Conservation (phyloP, 2,797 vertebrate genomes). For the Catostomus latipinnis region DNA sequence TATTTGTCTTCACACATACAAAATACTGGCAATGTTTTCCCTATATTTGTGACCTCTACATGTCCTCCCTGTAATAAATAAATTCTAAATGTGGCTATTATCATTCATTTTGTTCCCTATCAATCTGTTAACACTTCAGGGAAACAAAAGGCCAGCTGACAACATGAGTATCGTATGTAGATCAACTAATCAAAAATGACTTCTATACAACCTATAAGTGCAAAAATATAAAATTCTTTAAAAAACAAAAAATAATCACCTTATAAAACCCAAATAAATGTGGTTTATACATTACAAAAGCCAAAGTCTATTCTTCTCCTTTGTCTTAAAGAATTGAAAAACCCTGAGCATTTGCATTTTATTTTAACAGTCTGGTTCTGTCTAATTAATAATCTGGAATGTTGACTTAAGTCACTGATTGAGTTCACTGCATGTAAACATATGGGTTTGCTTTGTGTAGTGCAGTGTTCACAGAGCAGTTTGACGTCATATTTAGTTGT, state of each 20-base stretch:
- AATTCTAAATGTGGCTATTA: background rate
- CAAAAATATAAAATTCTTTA: constrained; percentile 38
- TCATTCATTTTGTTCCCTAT: too few species aligned
- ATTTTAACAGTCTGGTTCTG: background rate
- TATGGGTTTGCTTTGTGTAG: constrained; percentile 71
- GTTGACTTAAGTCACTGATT: background rate
- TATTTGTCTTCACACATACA: background rate
- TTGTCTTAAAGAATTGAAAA: constrained; percentile 9
- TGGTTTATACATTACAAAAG: background rate
- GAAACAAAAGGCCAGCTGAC: too few species aligned
- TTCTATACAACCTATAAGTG: constrained; percentile 15
- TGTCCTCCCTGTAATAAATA: background rate
- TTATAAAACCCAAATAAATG: too few species aligned
- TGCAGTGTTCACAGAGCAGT: constrained; percentile 59
- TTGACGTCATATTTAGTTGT: constrained; percentile 69
- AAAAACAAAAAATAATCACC: background rate
- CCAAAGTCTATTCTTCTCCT: constrained; percentile 1
- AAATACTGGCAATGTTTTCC: background rate
- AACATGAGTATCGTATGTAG: background rate
- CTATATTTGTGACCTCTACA: background rate
- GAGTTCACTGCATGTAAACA: constrained; percentile 65
- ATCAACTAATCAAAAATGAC: background rate
- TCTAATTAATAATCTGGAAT: background rate
- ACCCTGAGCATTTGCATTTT: constrained; percentile 43
- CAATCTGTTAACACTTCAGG: too few species aligned